Evolutionary conservation across 1,140 invertebrate genomes (phyloP), one percentile per base, ranked within the genome.

Genomic region (Maconellicoccus hirsutus): DNA sequence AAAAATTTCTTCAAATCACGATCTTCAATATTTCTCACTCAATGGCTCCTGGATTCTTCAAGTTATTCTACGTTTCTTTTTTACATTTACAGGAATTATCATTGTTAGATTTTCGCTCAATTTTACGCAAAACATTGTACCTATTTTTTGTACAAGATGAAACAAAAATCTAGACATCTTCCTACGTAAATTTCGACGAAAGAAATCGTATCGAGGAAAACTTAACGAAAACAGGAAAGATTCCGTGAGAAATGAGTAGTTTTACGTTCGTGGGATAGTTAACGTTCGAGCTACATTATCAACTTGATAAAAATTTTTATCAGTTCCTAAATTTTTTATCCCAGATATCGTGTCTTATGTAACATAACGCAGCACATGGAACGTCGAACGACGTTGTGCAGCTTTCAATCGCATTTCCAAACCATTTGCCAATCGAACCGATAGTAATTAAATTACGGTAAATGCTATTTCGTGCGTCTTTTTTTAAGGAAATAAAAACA

Each of bases 391-490:
- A 6, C 33, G 33, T 6, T 52, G 12, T 52, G 42, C 42, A 52
- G 42, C 42, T 52, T 52, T 52, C 42, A 19, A 52, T 52, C 42
- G 29, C 29, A 16, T 52, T n/a, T 52, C n/a, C 3, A 19, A 19
- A 19, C 61, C 61, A 66, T 23, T 26, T 66, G 61, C 61, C 61
- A 66, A 66, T 66, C 21, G 25, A 25, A 25, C 61, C 21, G 21
- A 66, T 25, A 14, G 25, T 23, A 66, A 66, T 66, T 26, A 66
- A 66, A 66, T 66, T 66, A 66, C 21, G 21, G 10, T 66, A 26
- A 66, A 66, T 25, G 61, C 16, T 66, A 25, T 66, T 66, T 66
- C 61, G 61, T 66, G 25, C 25, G 61, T 12, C 25, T 66, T 23
- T 66, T 14, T 59, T 22, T 8, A 66, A 25, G 19, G 61, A 66